These are phyloP conservation scores for Sebastolobus altivelis DNA, from an alignment of 2,797 vertebrate species.

Conservation along the genomic window DNA sequence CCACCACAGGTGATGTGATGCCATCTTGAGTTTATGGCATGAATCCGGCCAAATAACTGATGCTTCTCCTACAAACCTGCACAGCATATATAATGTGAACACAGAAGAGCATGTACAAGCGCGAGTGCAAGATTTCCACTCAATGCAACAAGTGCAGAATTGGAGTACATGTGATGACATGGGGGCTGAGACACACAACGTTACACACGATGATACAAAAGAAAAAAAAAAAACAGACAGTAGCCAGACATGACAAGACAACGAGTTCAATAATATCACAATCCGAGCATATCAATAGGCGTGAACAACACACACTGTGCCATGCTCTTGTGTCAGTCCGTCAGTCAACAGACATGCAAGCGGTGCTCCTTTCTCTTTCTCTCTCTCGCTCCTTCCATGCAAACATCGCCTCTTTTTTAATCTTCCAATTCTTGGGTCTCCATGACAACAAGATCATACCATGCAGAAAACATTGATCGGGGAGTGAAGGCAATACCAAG, in stretches of 20 bases:
- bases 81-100: slow-evolving; percentile 20
- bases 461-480: slow-evolving; percentile 90
- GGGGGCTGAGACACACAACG: slow-evolving; percentile 32
- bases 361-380: slow-evolving; percentile 80
- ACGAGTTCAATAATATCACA: slow-evolving; percentile 61
- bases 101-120: slow-evolving; percentile 39
- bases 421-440: slow-evolving; percentile 96
- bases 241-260: slow-evolving; percentile 61
- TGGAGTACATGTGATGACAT: slow-evolving; percentile 60
- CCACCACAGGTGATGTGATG: neutral
- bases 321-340: slow-evolving; percentile 76
- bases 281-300: slow-evolving; percentile 59
- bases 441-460: slow-evolving; percentile 93
- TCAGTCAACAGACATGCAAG: slow-evolving; percentile 81
- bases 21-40: slow-evolving; percentile 40
- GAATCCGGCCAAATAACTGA: slow-evolving; percentile 28
- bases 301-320: slow-evolving; percentile 68
- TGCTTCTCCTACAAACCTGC: slow-evolving; percentile 29
- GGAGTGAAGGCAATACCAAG: slow-evolving; percentile 92
- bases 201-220: slow-evolving; percentile 25
- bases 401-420: slow-evolving; percentile 85
- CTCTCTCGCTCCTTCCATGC: slow-evolving; percentile 88
- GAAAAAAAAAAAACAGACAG: neutral
- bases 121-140: slow-evolving; percentile 44
- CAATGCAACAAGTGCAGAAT: slow-evolving; percentile 61